phyloP scores from a whole-genome alignment of 37 sponge, comb jelly and placozoan species.

The Petrosia ficiformis region DNA sequence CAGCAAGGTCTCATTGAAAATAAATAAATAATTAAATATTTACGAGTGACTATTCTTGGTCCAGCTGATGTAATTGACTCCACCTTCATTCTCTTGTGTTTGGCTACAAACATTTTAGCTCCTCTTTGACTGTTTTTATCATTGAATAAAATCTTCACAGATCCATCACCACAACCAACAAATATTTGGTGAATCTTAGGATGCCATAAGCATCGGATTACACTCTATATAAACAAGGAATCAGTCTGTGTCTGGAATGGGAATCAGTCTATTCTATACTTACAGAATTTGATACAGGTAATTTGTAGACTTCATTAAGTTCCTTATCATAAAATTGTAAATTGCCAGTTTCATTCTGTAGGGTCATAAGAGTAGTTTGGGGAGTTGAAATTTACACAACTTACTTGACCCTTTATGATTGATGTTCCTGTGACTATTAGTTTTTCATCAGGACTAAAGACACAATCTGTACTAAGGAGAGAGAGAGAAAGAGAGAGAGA shows the following conservation, averaged over 20 bases:
- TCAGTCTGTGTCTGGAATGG: no score
- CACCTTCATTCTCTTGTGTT: slow-evolving; percentile 39
- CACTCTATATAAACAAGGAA: slow-evolving; percentile 82
- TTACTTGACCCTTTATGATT: neutral
- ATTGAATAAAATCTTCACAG: slow-evolving; percentile 66
- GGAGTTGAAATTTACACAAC: no score
- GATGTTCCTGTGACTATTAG: slow-evolving; percentile 36
- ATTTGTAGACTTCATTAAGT: slow-evolving; percentile 48
- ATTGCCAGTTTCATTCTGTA: slow-evolving; percentile 33
- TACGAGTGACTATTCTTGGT: slow-evolving; percentile 42
- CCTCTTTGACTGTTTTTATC: slow-evolving; percentile 72
- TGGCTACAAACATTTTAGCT: slow-evolving; percentile 65
- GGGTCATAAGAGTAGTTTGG: no score
- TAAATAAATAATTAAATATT: neutral
- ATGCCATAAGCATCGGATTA: slow-evolving; percentile 81
- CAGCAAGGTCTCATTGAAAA: neutral
- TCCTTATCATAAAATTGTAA: slow-evolving; percentile 76
- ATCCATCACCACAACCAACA: slow-evolving; percentile 77
- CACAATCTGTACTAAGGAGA: slow-evolving; percentile 71
- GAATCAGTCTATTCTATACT: no score
- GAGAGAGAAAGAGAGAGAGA: no score
- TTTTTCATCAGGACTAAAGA: slow-evolving; percentile 92
- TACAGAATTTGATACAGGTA: slow-evolving; percentile 59
- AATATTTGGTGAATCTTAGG: slow-evolving; percentile 94
- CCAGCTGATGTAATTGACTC: slow-evolving; percentile 20